A percentile compares a stretch with the other conserved stretches of the same genome.
Conservation (phyloP, 2,888 invertebrate species). For the Pheosia tremula region DNA sequence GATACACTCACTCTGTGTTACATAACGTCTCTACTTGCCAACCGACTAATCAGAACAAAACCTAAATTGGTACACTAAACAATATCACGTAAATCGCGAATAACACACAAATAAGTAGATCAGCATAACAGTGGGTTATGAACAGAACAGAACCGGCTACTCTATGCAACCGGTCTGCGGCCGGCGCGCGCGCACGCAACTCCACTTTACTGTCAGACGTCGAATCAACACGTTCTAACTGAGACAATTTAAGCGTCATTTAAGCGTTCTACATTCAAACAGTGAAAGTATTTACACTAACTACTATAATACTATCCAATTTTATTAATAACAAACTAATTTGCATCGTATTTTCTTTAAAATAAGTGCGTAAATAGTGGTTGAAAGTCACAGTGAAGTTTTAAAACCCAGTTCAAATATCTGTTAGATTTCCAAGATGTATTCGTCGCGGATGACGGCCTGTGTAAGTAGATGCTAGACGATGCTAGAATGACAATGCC, state of each 20-base stretch:
- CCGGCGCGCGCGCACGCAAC: constrained; percentile 1
- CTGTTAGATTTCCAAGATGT: neutral
- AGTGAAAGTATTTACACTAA: neutral
- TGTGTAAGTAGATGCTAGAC: constrained; percentile 29
- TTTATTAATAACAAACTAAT: neutral
- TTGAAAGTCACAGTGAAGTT: neutral
- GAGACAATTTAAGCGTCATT: no score
- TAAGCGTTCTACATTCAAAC: neutral
- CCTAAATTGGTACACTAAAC: no score
- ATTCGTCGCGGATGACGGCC: neutral
- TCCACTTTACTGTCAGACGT: neutral
- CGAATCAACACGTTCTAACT: neutral
- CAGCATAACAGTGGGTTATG: neutral
- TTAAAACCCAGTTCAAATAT: neutral
- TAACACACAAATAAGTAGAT: no score
- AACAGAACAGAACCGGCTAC: neutral
- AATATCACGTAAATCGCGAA: no score
- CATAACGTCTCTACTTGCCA: no score
- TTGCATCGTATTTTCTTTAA: neutral
- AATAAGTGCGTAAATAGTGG: neutral
- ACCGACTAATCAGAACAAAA: no score
- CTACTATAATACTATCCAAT: neutral
- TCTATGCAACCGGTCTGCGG: neutral
- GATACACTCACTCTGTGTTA: no score
- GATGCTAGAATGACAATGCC: constrained; percentile 26